A percentile compares a stretch with the other conserved stretches of the same genome.
Conservation (phyloP, 2,797 vertebrate species). For the Salmo trutta region DNA sequence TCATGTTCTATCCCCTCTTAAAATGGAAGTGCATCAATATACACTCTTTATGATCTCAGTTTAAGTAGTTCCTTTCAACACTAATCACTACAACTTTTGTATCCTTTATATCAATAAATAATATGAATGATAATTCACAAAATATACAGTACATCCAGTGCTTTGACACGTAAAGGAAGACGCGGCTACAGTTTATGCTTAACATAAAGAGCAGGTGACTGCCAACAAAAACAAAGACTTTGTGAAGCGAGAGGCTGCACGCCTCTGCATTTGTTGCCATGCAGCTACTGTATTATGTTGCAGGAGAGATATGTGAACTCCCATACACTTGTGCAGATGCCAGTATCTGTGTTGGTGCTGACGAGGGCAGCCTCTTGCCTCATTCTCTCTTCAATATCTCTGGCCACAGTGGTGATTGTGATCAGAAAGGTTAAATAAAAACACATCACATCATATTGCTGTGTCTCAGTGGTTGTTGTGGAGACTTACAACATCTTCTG, state of each 20-base stretch:
- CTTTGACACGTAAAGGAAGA: not conserved
- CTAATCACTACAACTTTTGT: conserved; percentile 9
- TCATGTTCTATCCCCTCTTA: conserved; percentile 8
- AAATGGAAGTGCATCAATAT: conserved; percentile 4
- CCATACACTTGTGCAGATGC: not conserved
- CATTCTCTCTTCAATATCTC: not conserved
- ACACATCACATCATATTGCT: not conserved
- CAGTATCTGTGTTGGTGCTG: not conserved
- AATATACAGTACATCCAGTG: conserved; percentile 28
- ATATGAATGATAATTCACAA: conserved; percentile 17
- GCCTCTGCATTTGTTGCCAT: not conserved
- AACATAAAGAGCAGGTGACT: not conserved
- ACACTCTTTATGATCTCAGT: conserved; percentile 9
- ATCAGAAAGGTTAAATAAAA: not conserved
- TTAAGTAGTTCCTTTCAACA: not conserved
- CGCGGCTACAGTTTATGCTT: not conserved
- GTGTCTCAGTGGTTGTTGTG: not conserved
- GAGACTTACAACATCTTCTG: not conserved
- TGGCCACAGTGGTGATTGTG: not conserved
- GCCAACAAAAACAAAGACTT: not conserved
- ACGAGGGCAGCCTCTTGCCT: not conserved
- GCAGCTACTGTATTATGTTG: not conserved
- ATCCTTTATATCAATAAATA: conserved; percentile 19
- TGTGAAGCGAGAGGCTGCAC: not conserved
- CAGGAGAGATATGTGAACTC: not conserved